Evolutionary conservation across 92 coral and sea anemone species (phyloP).

Genomic region (Parazoanthus atlanticus): DNA sequence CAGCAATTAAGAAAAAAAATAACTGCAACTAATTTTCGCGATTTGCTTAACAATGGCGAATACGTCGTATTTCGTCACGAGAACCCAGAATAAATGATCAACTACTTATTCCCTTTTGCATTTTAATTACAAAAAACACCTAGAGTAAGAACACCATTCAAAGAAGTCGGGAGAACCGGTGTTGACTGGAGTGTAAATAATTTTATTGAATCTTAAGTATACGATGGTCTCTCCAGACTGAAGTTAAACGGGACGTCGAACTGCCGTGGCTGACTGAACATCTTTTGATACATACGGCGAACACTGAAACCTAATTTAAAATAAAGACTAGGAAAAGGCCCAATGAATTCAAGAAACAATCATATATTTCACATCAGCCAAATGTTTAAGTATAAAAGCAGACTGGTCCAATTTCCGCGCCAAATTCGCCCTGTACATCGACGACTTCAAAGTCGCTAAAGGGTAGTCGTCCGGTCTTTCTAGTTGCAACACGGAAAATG

Average conservation of each 20-base stretch:
- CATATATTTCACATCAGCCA: slow-evolving; percentile 31
- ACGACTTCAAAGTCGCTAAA: slow-evolving; percentile 81
- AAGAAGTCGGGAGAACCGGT: neutral
- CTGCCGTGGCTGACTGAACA: neutral
- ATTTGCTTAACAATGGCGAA: no score
- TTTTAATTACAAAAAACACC: neutral
- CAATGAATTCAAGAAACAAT: slow-evolving; percentile 1
- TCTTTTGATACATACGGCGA: slow-evolving; percentile 18
- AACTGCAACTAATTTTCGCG: no score
- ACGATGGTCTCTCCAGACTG: slow-evolving; percentile 11
- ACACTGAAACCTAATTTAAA: slow-evolving; percentile 15
- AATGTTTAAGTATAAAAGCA: slow-evolving; percentile 68
- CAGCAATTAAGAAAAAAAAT: no score
- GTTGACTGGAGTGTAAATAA: slow-evolving; percentile 33
- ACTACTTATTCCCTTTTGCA: neutral
- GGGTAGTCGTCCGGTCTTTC: slow-evolving; percentile 84
- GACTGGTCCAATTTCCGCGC: slow-evolving; percentile 91
- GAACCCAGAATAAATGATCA: neutral
- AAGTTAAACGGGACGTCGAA: neutral
- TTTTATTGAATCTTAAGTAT: slow-evolving; percentile 30
- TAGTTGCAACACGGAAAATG: slow-evolving; percentile 66
- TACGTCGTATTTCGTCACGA: neutral
- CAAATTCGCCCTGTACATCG: slow-evolving; percentile 86
- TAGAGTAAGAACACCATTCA: slow-evolving; percentile 6
- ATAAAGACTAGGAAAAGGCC: slow-evolving; percentile 13